Evolutionary conservation across 2,113 vertebrate species (phyloP), one percentile per base, ranked within the genome.

Genomic region (Prunella fulvescens): DNA sequence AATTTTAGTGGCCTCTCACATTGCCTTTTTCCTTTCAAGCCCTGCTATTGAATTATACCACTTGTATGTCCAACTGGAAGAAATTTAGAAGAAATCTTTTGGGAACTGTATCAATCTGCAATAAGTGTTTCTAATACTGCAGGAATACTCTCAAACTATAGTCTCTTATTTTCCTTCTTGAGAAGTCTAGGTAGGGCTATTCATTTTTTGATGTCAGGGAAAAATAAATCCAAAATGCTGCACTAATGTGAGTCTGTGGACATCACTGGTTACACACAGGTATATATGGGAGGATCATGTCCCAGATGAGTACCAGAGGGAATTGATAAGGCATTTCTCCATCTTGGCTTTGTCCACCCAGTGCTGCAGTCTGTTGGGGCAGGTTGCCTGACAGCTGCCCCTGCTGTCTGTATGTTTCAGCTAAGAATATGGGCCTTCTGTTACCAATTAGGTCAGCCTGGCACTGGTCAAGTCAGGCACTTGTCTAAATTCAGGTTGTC

Each of bases 401-500:
- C 0, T 60, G 48, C 20, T 35, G n/a, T 70, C 85, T 74, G 76
- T 88, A 51, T 11, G 3, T 76, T 88, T 77, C 42, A 40, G 65
- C 95, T 80, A 78, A 92, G 90, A 95, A 86, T 92, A 86, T 10
- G 57, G 22, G 42, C 66, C 72, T 93, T 89, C 90, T 95, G 84
- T 91, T 92, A 94, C 93, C 71, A 97, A 48, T 95, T 96, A 95
- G 62, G 86, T 79, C 88, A 86, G 94, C 45, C 79, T 95, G 93
- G 82, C 81, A 86, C n/a, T 96, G 78, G 74, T 86, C 88, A 72
- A 86, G 76, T 81, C 86, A 77, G 56, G 22, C 71, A 28, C 71
- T 83, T 83, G 48, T 90, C 95, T 96, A 97, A 96, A 86, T 96
- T 96, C 66, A 79, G 80, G 61, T 93, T 95, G 86, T 84, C 86